Conservation (phyloP, 2,797 vertebrate genomes). For the Cirrhinus molitorella region DNA sequence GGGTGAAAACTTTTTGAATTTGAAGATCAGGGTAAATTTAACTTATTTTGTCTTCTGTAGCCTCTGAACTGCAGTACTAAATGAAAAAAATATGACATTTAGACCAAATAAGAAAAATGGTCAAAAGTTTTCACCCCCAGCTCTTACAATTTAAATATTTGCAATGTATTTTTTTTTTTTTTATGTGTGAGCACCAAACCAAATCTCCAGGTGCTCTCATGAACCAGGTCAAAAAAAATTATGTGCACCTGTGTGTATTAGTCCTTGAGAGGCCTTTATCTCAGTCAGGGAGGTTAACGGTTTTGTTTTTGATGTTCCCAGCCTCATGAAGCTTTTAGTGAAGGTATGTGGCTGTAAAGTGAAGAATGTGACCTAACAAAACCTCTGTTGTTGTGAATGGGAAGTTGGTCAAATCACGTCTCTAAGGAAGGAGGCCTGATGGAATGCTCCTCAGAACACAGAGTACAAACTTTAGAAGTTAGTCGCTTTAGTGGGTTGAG, state of each 20-base stretch:
- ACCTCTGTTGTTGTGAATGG: conserved; percentile 14
- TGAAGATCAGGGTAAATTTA: no score
- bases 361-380: conserved; percentile 20
- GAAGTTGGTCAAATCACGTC: conserved; percentile 26
- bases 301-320: not conserved
- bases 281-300: not conserved
- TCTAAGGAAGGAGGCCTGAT: conserved; percentile 23
- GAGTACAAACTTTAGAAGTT: not conserved
- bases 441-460: not conserved
- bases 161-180: no score
- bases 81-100: no score
- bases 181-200: no score
- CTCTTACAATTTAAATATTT: no score
- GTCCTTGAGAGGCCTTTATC: not conserved
- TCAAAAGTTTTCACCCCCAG: no score
- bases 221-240: no score
- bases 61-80: no score
- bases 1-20: no score
- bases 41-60: no score
- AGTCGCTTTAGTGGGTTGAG: not conserved
- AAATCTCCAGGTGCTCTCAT: no score
- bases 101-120: no score
- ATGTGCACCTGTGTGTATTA: not conserved
- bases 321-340: not conserved
- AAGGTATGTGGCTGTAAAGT: conserved; percentile 28